A percentile compares a stretch with the other conserved stretches of the same genome.
Evolutionary conservation across 2,888 invertebrate species (phyloP).

Genomic region (Gastracanthus pulcherrimus): DNA sequence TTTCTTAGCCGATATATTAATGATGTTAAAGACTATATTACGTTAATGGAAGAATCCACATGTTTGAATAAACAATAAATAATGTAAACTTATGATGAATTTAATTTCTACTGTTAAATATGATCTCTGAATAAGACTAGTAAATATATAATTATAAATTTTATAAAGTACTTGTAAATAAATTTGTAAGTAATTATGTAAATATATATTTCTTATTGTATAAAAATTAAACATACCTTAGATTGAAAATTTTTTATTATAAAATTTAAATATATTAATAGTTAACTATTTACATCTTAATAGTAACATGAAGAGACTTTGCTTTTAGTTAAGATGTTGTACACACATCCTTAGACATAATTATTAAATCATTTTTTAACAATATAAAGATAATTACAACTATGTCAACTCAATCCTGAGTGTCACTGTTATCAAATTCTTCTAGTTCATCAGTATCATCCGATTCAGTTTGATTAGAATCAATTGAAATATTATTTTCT

Average conservation of each 20-base stretch:
- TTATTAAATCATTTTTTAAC: background rate
- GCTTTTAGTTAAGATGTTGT: too few species aligned
- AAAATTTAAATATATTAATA: slow-evolving; percentile 10
- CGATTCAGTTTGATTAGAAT: too few species aligned
- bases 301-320: background rate
- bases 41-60: slow-evolving; percentile 64
- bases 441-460: background rate
- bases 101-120: background rate
- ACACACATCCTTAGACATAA: background rate
- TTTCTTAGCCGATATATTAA: slow-evolving; percentile 69
- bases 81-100: slow-evolving; percentile 1
- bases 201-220: slow-evolving; percentile 39
- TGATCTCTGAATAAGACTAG: slow-evolving; percentile 3
- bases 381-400: too few species aligned
- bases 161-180: slow-evolving; percentile 23
- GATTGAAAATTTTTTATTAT: slow-evolving; percentile 2
- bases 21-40: slow-evolving; percentile 69
- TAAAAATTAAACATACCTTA: background rate
- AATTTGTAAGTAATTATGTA: slow-evolving; percentile 37
- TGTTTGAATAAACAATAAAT: slow-evolving; percentile 22
- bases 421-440: background rate
- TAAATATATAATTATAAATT: slow-evolving; percentile 6
- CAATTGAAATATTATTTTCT: slow-evolving; percentile 2
- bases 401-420: background rate
- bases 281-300: slow-evolving; percentile 16